phyloP scores from a whole-genome alignment of 2,888 invertebrate genomes.

The Artemia sp. region DNA sequence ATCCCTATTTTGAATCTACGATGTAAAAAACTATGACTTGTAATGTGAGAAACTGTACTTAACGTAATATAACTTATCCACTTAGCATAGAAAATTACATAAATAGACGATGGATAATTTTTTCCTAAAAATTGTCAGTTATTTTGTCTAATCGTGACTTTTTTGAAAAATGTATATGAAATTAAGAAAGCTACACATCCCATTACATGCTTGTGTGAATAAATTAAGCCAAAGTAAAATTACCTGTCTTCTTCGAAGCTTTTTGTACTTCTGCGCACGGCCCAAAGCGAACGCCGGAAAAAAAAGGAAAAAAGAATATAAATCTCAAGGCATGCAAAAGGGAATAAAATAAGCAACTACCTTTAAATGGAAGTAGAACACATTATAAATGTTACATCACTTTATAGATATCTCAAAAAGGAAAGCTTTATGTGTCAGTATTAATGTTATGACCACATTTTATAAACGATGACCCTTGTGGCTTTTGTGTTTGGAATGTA shows the following conservation, averaged over 20 bases:
- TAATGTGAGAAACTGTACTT: no score
- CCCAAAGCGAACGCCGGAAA: slow-evolving; percentile 29
- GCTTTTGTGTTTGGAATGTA: no score
- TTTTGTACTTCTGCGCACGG: slow-evolving; percentile 55
- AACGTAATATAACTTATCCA: no score
- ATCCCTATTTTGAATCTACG: no score
- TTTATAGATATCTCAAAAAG: neutral
- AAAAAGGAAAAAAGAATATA: slow-evolving; percentile 28
- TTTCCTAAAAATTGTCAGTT: no score
- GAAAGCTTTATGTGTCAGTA: slow-evolving; percentile 12
- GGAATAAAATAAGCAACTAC: no score
- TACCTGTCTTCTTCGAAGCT: slow-evolving; percentile 54
- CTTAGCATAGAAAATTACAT: no score
- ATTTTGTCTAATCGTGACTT: neutral
- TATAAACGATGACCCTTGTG: neutral
- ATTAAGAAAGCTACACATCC: neutral
- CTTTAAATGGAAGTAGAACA: no score
- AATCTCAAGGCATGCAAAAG: slow-evolving; percentile 18
- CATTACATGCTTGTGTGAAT: no score
- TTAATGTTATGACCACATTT: neutral
- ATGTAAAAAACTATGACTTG: no score
- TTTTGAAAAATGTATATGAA: neutral
- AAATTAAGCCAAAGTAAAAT: slow-evolving; percentile 10
- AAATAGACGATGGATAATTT: no score
- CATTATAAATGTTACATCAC: no score